These are phyloP conservation scores for Barypeithes pellucidus DNA, from an alignment of 2,888 invertebrate genomes.

Conservation along the genomic window DNA sequence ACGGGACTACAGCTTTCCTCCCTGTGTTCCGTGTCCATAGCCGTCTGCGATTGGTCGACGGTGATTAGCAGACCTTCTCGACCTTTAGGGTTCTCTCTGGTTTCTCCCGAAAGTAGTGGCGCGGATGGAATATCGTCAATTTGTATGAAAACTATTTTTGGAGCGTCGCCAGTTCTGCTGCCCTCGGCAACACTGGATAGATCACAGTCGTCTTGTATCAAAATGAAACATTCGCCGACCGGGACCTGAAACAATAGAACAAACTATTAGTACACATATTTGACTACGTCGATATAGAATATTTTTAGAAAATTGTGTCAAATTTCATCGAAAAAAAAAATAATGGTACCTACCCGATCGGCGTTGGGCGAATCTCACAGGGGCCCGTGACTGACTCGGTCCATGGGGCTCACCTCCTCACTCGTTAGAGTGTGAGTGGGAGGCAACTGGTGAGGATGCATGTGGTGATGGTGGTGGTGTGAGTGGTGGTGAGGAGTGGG, in stretches of 20 bases:
- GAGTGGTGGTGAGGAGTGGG: constrained; percentile 58
- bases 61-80: constrained; percentile 36
- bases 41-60: constrained; percentile 18
- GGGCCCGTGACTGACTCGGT: constrained; percentile 71
- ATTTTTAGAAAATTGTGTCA: too few species aligned
- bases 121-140: constrained; percentile 62
- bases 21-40: constrained; percentile 30
- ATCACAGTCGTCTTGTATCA: constrained; percentile 71
- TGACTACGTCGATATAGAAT: too few species aligned
- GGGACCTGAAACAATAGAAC: constrained; percentile 47
- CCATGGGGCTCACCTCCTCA: constrained; percentile 68
- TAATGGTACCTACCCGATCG: constrained; percentile 68
- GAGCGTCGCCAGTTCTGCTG: constrained; percentile 60
- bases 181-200: constrained; percentile 63
- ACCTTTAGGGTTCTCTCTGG: not conserved
- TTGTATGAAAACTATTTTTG: constrained; percentile 70
- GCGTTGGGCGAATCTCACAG: constrained; percentile 73
- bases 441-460: constrained; percentile 67
- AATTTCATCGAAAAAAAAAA: not conserved
- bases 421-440: constrained; percentile 66
- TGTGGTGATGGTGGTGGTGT: constrained; percentile 66
- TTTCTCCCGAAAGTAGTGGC: constrained; percentile 35
- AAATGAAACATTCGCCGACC: constrained; percentile 71
- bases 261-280: too few species aligned
- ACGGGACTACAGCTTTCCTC: constrained; percentile 58